phyloP scores from a whole-genome alignment of 64 coral and sea anemone species.

The Porites australiensis region DNA sequence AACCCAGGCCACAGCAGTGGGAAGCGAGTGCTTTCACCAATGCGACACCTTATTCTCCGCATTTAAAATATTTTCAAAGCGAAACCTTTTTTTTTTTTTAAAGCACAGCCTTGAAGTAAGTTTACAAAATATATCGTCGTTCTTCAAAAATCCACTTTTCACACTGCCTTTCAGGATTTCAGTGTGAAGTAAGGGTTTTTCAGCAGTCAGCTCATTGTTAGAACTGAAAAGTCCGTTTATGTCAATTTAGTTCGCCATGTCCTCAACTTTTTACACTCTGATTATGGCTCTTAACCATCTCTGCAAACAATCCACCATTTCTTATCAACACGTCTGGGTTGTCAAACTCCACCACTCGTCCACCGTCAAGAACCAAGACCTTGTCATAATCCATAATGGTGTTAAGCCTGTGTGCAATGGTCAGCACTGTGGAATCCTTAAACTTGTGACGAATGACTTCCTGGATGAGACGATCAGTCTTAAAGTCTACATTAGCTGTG shows the following conservation, averaged over 20 bases:
- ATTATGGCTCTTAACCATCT: slow-evolving; percentile 13
- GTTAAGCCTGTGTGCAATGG: slow-evolving; percentile 68
- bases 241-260: not conserved
- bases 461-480: slow-evolving; percentile 30
- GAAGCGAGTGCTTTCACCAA: too few species aligned
- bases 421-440: slow-evolving; percentile 39
- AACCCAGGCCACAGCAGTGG: too few species aligned
- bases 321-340: slow-evolving; percentile 22
- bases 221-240: not conserved
- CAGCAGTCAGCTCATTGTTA: not conserved
- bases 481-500: slow-evolving; percentile 26
- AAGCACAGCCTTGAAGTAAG: too few species aligned
- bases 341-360: slow-evolving; percentile 29
- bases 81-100: too few species aligned
- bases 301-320: slow-evolving; percentile 36
- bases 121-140: too few species aligned
- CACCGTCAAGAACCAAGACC: slow-evolving; percentile 26
- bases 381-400: slow-evolving; percentile 53
- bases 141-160: too few species aligned
- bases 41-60: too few species aligned
- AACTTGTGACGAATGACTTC: slow-evolving; percentile 18
- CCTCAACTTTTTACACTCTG: not conserved
- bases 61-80: too few species aligned
- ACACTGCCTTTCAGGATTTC: too few species aligned
- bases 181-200: too few species aligned